Percentiles rank a stretch among this genome's conserved stretches.
Conservation (phyloP, 1,140 invertebrate genomes). For the Drosophila lacteicornis region DNA sequence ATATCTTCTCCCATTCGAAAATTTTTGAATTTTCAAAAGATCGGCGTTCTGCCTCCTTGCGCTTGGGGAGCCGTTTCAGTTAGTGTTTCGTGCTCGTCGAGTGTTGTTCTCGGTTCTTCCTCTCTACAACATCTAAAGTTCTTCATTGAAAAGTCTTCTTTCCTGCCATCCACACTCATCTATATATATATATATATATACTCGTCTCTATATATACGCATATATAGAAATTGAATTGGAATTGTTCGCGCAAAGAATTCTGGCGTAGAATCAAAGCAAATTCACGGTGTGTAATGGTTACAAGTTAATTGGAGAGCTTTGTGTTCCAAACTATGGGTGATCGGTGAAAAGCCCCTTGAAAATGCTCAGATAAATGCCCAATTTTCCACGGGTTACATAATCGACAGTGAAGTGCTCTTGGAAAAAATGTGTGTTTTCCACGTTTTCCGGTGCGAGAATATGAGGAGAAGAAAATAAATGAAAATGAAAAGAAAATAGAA, state of each 20-base stretch:
- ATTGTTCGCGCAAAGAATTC: constrained; percentile 56
- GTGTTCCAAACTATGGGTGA: constrained; percentile 13
- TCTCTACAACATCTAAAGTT: constrained; percentile 81
- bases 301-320: constrained; percentile 42
- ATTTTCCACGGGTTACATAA: constrained; percentile 76
- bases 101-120: constrained; percentile 85
- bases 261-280: constrained; percentile 49
- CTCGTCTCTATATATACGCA: constrained; percentile 60
- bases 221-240: constrained; percentile 68
- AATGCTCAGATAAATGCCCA: constrained; percentile 19
- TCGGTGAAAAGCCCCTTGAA: constrained; percentile 6
- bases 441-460: constrained; percentile 60
- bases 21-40: constrained; percentile 29
- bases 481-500: constrained; percentile 16
- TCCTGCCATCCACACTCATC: constrained; percentile 52
- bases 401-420: constrained; percentile 52
- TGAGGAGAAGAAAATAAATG: constrained; percentile 1
- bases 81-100: constrained; percentile 85
- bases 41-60: constrained; percentile 48
- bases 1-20: constrained; percentile 23
- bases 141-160: constrained; percentile 72
- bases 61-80: constrained; percentile 65
- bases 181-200: constrained; percentile 60
- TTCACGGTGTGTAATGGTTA: constrained; percentile 52
- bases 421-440: constrained; percentile 64